phyloP scores from a whole-genome alignment of 2,888 invertebrate genomes.

The Aricia artaxerxes region DNA sequence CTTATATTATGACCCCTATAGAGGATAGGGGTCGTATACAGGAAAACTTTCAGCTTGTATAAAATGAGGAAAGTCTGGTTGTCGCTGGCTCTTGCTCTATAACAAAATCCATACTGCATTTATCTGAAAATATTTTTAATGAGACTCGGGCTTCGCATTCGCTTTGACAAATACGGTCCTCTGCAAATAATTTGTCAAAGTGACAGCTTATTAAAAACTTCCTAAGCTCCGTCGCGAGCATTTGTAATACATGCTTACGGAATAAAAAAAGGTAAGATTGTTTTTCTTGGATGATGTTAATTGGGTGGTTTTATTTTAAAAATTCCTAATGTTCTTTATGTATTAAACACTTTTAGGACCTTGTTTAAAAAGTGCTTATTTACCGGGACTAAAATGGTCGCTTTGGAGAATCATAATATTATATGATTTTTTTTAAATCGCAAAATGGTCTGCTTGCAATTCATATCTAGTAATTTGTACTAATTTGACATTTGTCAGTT shows the following conservation, averaged over 20 bases:
- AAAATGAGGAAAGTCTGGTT: too few relatives aligned
- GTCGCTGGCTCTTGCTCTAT: too few relatives aligned
- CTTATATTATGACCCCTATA: too few relatives aligned
- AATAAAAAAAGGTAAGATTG: not conserved
- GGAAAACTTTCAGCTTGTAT: too few relatives aligned
- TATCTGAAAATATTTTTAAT: slow-evolving; percentile 25
- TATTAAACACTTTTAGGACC: not conserved
- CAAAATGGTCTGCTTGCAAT: too few relatives aligned
- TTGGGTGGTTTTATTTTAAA: not conserved
- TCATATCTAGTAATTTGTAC: too few relatives aligned
- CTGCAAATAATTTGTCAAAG: slow-evolving; percentile 29
- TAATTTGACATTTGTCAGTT: too few relatives aligned
- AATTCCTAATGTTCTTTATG: not conserved
- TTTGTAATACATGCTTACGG: slow-evolving; percentile 7
- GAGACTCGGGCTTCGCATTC: not conserved
- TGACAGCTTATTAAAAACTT: slow-evolving; percentile 31
- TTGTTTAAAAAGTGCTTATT: not conserved
- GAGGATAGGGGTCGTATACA: too few relatives aligned
- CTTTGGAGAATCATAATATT: too few relatives aligned
- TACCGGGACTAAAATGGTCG: too few relatives aligned
- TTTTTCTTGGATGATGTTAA: not conserved
- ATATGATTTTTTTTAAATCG: too few relatives aligned
- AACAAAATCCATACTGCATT: not conserved
- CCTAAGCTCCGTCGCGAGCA: slow-evolving; percentile 1
- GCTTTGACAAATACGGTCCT: slow-evolving; percentile 26